Conservation (phyloP, 2,113 vertebrate genomes). For the Mesembrinibis cayennensis region DNA sequence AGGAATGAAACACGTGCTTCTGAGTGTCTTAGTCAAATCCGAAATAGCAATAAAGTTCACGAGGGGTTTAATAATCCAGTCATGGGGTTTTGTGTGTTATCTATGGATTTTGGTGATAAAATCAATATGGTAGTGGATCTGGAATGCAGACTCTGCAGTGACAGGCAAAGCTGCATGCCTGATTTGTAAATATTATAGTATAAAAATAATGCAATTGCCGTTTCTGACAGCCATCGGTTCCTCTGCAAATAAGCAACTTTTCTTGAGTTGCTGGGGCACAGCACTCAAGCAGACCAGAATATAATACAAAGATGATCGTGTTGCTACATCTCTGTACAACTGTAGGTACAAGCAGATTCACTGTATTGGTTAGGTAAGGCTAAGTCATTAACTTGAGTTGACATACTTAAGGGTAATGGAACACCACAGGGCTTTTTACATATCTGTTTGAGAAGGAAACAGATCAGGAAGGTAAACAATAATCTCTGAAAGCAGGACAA, state of each 20-base stretch:
- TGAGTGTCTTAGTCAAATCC: not conserved
- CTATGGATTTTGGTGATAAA: not conserved
- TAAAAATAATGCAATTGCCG: not conserved
- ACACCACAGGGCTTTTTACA: not conserved
- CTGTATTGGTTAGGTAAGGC: not conserved
- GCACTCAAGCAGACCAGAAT: not conserved
- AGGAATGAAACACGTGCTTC: not conserved
- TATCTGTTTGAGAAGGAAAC: not conserved
- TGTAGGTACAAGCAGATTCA: not conserved
- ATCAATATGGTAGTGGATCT: not conserved
- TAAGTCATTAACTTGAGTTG: not conserved
- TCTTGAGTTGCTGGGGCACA: not conserved
- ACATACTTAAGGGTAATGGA: not conserved
- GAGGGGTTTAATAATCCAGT: not conserved
- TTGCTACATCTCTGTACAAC: not conserved
- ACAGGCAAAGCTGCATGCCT: not conserved
- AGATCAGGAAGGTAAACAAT: not conserved
- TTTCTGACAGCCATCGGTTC: not conserved
- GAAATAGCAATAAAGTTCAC: not conserved
- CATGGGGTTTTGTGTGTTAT: not conserved
- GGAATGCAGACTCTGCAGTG: not conserved
- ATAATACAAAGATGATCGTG: not conserved
- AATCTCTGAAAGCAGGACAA: not conserved
- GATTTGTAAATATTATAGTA: not conserved
- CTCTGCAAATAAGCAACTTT: not conserved